phyloP scores from a whole-genome alignment of 2,113 vertebrate species.

The Piliocolobus tephrosceles region DNA sequence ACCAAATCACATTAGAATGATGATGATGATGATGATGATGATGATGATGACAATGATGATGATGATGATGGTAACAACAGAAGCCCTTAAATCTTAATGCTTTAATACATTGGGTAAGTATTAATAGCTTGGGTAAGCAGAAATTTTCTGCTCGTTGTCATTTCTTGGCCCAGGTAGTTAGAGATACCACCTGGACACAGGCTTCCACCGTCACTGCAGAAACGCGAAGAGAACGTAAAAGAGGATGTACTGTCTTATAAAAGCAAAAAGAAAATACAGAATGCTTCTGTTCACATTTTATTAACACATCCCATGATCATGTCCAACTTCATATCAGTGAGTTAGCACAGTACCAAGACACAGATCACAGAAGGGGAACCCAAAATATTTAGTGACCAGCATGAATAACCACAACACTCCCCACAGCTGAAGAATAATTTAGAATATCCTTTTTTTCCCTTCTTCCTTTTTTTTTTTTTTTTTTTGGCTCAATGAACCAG shows the following conservation, averaged over 20 bases:
- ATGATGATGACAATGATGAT: neutral
- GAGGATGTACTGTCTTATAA: neutral
- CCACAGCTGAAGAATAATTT: neutral
- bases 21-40: too few relatives aligned
- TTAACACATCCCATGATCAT: neutral
- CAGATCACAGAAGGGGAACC: neutral
- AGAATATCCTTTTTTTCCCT: neutral
- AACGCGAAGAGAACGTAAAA: neutral
- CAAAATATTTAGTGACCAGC: neutral
- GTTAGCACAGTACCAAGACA: neutral
- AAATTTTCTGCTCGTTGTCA: neutral
- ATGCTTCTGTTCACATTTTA: neutral
- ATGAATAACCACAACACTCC: neutral
- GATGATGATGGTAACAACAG: neutral
- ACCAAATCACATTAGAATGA: neutral
- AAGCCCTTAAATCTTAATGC: neutral
- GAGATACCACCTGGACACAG: neutral
- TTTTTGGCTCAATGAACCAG: neutral
- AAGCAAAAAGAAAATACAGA: neutral
- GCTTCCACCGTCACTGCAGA: neutral
- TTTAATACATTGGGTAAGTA: too few relatives aligned
- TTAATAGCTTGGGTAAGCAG: too few relatives aligned
- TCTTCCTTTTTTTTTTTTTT: fast-evolving
- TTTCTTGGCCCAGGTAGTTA: neutral
- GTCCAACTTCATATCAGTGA: neutral